Conservation (phyloP, 1,140 invertebrate genomes). For the Mycetomoellerius zeteki region DNA sequence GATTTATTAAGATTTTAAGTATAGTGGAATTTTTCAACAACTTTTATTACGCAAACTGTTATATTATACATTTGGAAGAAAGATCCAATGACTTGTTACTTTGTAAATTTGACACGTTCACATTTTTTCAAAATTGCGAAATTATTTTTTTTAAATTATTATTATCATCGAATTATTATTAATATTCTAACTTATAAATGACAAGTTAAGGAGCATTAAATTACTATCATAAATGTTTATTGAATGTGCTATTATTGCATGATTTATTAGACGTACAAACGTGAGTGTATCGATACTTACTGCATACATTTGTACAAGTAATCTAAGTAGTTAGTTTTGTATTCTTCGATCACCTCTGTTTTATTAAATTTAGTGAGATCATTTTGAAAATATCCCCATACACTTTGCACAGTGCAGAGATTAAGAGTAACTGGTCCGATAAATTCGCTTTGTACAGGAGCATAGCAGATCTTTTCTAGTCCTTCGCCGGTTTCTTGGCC, state of each 20-base stretch:
- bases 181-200: neutral
- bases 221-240: neutral
- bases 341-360: neutral
- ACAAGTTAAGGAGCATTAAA: neutral
- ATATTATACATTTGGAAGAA: neutral
- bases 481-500: slow-evolving; percentile 84
- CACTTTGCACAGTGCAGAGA: slow-evolving; percentile 93
- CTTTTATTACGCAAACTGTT: neutral
- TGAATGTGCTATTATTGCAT: neutral
- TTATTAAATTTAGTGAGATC: slow-evolving; percentile 86
- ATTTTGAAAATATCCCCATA: slow-evolving; percentile 94
- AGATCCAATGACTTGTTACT: neutral
- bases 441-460: slow-evolving; percentile 92
- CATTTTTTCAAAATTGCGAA: neutral
- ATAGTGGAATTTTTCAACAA: neutral
- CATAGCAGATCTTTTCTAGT: slow-evolving; percentile 94
- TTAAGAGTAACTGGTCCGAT: slow-evolving; percentile 86
- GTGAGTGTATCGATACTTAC: slow-evolving; percentile 76
- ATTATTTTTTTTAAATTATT: too few species aligned
- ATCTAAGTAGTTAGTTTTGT: slow-evolving; percentile 85
- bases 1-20: slow-evolving; percentile 7
- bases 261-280: neutral
- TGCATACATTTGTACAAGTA: slow-evolving; percentile 85
- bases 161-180: neutral
- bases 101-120: neutral